phyloP scores from a whole-genome alignment of 2,888 invertebrate genomes.

The Stictocephala bisonia region DNA sequence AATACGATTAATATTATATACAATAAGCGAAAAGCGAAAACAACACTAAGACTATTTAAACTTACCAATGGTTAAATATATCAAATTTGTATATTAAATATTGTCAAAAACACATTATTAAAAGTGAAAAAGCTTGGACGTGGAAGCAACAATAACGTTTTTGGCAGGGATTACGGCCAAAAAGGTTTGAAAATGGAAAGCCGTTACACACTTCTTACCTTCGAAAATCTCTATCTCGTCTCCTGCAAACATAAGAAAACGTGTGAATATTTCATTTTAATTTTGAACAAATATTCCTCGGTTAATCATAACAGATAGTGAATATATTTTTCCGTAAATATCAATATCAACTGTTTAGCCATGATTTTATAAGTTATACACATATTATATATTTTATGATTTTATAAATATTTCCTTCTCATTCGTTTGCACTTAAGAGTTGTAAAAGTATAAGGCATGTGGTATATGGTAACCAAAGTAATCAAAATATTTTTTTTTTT shows the following conservation, averaged over 20 bases:
- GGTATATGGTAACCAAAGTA: too few species aligned
- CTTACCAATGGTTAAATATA: slow-evolving; percentile 29
- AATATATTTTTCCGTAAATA: too few species aligned
- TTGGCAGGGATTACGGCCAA: slow-evolving; percentile 37
- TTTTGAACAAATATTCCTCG: too few species aligned
- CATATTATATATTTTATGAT: too few species aligned
- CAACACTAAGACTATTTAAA: slow-evolving; percentile 39
- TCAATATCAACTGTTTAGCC: too few species aligned
- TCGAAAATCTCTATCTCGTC: slow-evolving; percentile 41
- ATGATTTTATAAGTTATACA: too few species aligned
- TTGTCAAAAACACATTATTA: slow-evolving; percentile 21
- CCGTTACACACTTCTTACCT: slow-evolving; percentile 41
- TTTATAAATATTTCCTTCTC: too few species aligned
- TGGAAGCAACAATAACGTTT: slow-evolving; percentile 13
- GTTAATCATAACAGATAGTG: too few species aligned
- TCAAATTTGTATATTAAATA: slow-evolving; percentile 18
- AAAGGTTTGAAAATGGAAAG: slow-evolving; percentile 31
- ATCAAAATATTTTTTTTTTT: too few species aligned
- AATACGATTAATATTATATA: slow-evolving; percentile 33
- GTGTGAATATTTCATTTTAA: slow-evolving; percentile 17
- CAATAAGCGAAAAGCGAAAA: slow-evolving; percentile 40
- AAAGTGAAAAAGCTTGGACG: slow-evolving; percentile 29
- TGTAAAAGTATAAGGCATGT: too few species aligned
- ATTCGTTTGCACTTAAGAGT: too few species aligned
- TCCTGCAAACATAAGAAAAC: slow-evolving; percentile 36